These are phyloP conservation scores for Arizona elegans DNA, from an alignment of 2,113 vertebrate genomes.

Conservation along the genomic window DNA sequence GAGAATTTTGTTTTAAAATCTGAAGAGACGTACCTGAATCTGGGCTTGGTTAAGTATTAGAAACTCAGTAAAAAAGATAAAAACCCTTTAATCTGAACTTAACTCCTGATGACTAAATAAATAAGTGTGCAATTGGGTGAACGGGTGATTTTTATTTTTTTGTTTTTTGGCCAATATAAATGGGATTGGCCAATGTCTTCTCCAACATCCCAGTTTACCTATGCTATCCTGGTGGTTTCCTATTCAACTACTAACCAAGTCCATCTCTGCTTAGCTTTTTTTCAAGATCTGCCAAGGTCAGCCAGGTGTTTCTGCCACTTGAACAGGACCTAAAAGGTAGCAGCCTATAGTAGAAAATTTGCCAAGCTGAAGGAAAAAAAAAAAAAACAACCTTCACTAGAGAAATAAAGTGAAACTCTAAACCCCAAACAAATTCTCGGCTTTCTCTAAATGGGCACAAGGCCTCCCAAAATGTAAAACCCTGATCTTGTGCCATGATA, in stretches of 20 bases:
- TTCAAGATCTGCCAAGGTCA: background rate
- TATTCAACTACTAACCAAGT: background rate
- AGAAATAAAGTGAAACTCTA: background rate
- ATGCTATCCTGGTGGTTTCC: background rate
- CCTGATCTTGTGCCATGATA: background rate
- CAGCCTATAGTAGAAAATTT: background rate
- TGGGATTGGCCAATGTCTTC: background rate
- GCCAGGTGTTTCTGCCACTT: background rate
- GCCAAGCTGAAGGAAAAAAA: background rate
- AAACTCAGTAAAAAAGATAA: background rate
- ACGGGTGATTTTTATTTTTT: background rate
- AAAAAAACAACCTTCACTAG: background rate
- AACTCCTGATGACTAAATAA: background rate
- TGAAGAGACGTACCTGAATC: background rate
- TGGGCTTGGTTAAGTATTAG: background rate
- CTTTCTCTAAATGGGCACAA: background rate
- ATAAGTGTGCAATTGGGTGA: background rate
- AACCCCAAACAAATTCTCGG: background rate
- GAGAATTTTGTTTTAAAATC: background rate
- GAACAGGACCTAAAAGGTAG: background rate
- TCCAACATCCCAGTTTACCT: background rate
- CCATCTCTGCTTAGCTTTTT: background rate
- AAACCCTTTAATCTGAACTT: background rate
- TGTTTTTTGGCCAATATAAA: background rate
- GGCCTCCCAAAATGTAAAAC: background rate